Conservation (phyloP, 1,140 invertebrate genomes). For the Anoplophora glabripennis region DNA sequence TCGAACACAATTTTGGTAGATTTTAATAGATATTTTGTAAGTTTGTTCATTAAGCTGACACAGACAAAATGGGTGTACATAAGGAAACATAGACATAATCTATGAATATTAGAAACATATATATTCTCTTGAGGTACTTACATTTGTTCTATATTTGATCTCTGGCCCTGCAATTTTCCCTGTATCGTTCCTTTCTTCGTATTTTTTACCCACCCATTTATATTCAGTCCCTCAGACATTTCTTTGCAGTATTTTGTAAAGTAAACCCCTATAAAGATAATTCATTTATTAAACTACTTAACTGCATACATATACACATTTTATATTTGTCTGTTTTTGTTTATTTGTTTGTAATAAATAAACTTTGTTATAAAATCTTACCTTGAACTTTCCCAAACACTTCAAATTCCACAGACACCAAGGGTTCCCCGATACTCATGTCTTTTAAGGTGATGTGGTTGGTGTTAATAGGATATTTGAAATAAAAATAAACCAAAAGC, state of each 20-base stretch:
- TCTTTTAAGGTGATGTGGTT: neutral
- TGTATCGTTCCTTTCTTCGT: conserved; percentile 81
- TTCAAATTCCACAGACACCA: conserved; percentile 83
- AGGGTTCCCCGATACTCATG: conserved; percentile 47
- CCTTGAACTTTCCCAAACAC: conserved; percentile 87
- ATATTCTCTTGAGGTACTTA: conserved; percentile 54
- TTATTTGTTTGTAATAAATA: conserved; percentile 1
- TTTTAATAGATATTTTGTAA: too few relatives aligned
- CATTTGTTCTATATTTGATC: conserved; percentile 78
- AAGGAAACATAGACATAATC: too few relatives aligned
- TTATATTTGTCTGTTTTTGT: neutral
- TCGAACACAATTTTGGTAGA: too few relatives aligned
- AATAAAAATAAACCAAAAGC: too few relatives aligned
- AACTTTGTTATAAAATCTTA: conserved; percentile 50
- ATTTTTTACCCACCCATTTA: conserved; percentile 90
- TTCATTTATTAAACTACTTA: neutral
- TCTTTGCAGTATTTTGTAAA: conserved; percentile 87
- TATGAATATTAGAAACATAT: conserved; percentile 6
- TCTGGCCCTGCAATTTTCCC: conserved; percentile 82
- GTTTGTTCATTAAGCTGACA: too few relatives aligned
- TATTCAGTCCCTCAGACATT: conserved; percentile 64
- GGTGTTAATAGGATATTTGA: neutral
- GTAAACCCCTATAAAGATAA: conserved; percentile 64
- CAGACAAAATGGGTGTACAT: too few relatives aligned
- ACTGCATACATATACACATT: neutral